Conservation (phyloP, 2,888 invertebrate genomes). For the Linnaemya tessellans region DNA sequence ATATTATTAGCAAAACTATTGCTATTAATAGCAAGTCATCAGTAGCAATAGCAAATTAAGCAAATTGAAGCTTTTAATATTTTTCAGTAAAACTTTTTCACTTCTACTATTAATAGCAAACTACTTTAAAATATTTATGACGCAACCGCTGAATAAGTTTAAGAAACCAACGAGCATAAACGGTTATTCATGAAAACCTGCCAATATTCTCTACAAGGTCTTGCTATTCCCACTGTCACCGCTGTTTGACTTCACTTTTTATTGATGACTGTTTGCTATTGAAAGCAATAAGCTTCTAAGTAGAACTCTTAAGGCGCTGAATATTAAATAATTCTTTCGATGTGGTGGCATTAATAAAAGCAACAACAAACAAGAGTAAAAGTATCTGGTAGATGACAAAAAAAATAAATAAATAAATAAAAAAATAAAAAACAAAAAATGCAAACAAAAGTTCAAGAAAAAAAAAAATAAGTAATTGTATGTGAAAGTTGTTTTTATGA, state of each 20-base stretch:
- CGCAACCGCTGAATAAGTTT: too few relatives aligned
- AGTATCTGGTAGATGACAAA: slow-evolving; percentile 41
- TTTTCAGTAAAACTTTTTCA: too few relatives aligned
- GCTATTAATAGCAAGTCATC: too few relatives aligned
- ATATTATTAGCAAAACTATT: too few relatives aligned
- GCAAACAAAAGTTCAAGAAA: slow-evolving; percentile 19
- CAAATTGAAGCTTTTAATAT: too few relatives aligned
- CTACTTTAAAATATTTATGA: too few relatives aligned
- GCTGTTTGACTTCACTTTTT: background rate
- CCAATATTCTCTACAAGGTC: background rate
- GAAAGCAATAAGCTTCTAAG: background rate
- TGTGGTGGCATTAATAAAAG: background rate
- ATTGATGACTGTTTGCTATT: background rate
- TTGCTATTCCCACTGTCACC: background rate
- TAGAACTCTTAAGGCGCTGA: slow-evolving; percentile 1
- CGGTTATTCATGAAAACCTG: too few relatives aligned
- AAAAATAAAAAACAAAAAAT: slow-evolving; percentile 31
- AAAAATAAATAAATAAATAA: slow-evolving; percentile 8
- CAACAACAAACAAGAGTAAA: slow-evolving; percentile 57
- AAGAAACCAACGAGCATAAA: too few relatives aligned
- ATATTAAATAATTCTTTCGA: slow-evolving; percentile 42
- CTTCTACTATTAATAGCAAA: too few relatives aligned
- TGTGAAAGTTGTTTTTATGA: slow-evolving; percentile 72
- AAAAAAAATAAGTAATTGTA: slow-evolving; percentile 65
- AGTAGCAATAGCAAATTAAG: too few relatives aligned